Base-by-base conservation (phyloP, 2,888 invertebrate species). In the Nematopogon swammerdamellus region DNA sequence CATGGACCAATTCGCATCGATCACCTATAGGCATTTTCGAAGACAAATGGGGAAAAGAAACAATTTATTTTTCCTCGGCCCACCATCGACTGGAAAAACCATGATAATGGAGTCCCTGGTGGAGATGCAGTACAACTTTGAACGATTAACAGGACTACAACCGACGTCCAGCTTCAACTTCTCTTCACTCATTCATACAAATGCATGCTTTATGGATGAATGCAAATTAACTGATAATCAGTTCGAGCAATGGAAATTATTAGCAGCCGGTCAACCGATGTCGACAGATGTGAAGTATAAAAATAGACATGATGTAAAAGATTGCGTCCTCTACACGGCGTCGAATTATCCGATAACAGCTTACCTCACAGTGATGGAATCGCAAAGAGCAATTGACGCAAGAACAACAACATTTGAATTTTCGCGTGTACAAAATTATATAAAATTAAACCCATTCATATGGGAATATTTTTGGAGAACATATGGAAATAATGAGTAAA, bases 51-150 rank as follows among this genome's bases (percentile, higher is more conserved):
- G 48, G 18, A 55, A 57, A 45, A 53, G 50, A 43, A 55, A 57
- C 25, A 54, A 55, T 19, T 18, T 56, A 45, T 58, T 58, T 43
- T 58, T 56, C 44, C 36, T 30, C 19, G 55, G 54, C 44, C 52
- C 55, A 42, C 56, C 56, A 18, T 50, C 50, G 5, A 56, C 55
- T 1, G 54, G 54, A 14, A 56, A 56, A 47, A 60, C 61, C 1
- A 59, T 60, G 58, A 50, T 62, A 0, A 62, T 60, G 59, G 50
- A 57, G 17, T 50, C 47, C 5, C n/a, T 60, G 10, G 54, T 56
- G 3, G 19, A 48, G 42, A 18, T 19, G 14, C 46, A 46, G 6
- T 46, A 20, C 16, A 46, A 46, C 20, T 46, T 14, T 14, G 36
- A 8, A 1, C 11, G 51, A 44, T n/a, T 51, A 18, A 53, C 51